Percentiles rank a stretch among this genome's conserved stretches.
Conservation (phyloP, 1,140 invertebrate genomes). For the Ectropis grisescens region DNA sequence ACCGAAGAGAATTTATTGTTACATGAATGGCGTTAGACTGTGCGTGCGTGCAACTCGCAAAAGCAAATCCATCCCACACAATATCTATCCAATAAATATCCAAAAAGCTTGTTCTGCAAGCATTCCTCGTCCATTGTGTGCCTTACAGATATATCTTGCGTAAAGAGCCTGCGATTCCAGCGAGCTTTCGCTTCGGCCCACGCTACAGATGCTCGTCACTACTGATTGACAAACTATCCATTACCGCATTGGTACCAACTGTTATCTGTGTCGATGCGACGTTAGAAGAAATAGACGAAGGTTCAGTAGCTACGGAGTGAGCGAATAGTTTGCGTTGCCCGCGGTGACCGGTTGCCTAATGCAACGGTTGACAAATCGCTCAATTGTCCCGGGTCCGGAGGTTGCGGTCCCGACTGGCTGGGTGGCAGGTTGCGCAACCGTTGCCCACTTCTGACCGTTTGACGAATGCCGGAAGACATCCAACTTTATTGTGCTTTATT, state of each 20-base stretch:
- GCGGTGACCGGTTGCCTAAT: conserved; percentile 43
- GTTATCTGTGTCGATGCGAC: conserved; percentile 23
- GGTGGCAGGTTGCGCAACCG: conserved; percentile 45
- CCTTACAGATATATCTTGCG: conserved; percentile 61
- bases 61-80: conserved; percentile 59
- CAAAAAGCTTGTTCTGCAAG: conserved; percentile 62
- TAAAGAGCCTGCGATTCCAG: conserved; percentile 46
- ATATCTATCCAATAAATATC: conserved; percentile 67
- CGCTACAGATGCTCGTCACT: conserved; percentile 36
- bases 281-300: conserved; percentile 32
- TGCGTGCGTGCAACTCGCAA: conserved; percentile 19
- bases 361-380: conserved; percentile 63
- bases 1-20: no score
- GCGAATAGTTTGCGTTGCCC: conserved; percentile 26
- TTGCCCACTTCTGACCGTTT: conserved; percentile 22
- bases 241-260: conserved; percentile 29
- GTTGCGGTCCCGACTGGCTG: conserved; percentile 30
- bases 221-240: conserved; percentile 43
- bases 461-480: conserved; percentile 52
- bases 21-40: conserved; percentile 8
- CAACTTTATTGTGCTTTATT: conserved; percentile 48
- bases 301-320: conserved; percentile 11
- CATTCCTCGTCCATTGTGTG: conserved; percentile 59
- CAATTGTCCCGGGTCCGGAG: conserved; percentile 49
- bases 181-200: conserved; percentile 40